phyloP scores from a whole-genome alignment of 2,113 vertebrate species.

The Numida meleagris region DNA sequence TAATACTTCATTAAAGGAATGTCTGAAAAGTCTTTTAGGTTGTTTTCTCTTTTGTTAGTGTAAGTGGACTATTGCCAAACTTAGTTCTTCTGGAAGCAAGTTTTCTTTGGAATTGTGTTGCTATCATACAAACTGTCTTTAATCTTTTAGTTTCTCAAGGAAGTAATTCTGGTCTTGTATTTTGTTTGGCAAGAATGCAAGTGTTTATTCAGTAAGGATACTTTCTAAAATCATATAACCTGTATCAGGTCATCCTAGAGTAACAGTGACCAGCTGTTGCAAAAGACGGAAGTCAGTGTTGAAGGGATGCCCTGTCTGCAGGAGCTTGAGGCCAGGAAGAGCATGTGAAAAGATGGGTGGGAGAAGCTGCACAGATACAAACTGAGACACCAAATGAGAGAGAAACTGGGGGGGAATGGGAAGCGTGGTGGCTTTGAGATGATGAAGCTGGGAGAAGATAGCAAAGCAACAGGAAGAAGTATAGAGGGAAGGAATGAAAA shows the following conservation, averaged over 20 bases:
- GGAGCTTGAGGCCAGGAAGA: not conserved
- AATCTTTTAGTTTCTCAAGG: not conserved
- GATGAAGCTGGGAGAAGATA: not conserved
- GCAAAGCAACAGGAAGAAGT: not conserved
- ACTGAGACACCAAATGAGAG: not conserved
- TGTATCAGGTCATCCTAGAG: not conserved
- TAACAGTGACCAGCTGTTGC: not conserved
- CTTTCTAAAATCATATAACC: not conserved
- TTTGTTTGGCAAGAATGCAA: not conserved
- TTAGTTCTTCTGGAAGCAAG: not conserved
- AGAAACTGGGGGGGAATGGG: not conserved
- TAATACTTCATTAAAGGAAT: not conserved
- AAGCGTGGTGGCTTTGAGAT: not conserved
- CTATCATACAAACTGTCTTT: accelerated
- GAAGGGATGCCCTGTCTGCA: not conserved
- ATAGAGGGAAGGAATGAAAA: not conserved
- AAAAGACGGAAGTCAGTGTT: not conserved
- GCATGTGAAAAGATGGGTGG: not conserved
- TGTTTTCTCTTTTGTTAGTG: not conserved
- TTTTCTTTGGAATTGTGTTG: not conserved
- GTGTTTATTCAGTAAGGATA: not conserved
- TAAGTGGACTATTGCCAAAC: not conserved
- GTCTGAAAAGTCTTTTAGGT: not conserved
- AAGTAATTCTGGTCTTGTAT: not conserved
- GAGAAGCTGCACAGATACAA: not conserved